Percentiles rank a stretch among this genome's conserved stretches.
Conservation (phyloP, 2,888 invertebrate species). For the Euspilapteryx auroguttella region DNA sequence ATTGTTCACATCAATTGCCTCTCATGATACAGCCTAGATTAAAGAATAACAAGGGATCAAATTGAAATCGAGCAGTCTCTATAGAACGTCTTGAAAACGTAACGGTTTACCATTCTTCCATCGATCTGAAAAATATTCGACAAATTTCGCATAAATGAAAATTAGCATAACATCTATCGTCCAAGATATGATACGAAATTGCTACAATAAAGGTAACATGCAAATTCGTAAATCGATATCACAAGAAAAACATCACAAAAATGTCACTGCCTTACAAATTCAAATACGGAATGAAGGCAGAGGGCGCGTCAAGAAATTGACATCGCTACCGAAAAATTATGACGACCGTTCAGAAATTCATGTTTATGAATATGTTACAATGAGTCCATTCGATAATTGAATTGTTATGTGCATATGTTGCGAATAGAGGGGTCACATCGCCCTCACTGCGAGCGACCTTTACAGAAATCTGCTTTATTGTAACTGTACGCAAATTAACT, state of each 20-base stretch:
- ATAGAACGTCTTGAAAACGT: not conserved
- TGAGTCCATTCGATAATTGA: conserved; percentile 27
- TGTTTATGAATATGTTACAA: conserved; percentile 13
- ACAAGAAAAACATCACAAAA: conserved; percentile 13
- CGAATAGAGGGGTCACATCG: conserved; percentile 11
- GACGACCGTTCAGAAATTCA: conserved; percentile 25
- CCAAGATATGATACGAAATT: conserved; percentile 44
- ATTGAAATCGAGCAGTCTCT: not conserved
- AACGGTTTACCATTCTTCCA: not conserved
- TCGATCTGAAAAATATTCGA: not conserved
- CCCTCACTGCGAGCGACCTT: too few relatives aligned
- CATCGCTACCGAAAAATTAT: conserved; percentile 33
- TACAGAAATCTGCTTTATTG: too few relatives aligned
- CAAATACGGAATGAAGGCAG: conserved; percentile 17
- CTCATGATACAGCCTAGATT: too few relatives aligned
- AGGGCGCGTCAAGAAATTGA: conserved; percentile 23
- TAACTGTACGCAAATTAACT: conserved; percentile 58
- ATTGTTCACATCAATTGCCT: not conserved
- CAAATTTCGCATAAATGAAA: conserved; percentile 7
- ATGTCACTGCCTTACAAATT: conserved; percentile 33
- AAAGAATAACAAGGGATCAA: conserved; percentile 37
- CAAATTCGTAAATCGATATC: conserved; percentile 30
- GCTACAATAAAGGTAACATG: conserved; percentile 30
- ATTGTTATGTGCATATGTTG: conserved; percentile 23
- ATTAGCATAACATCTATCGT: conserved; percentile 52